phyloP scores from a whole-genome alignment of 2,888 invertebrate species.

The Chloroclystis v-ata region DNA sequence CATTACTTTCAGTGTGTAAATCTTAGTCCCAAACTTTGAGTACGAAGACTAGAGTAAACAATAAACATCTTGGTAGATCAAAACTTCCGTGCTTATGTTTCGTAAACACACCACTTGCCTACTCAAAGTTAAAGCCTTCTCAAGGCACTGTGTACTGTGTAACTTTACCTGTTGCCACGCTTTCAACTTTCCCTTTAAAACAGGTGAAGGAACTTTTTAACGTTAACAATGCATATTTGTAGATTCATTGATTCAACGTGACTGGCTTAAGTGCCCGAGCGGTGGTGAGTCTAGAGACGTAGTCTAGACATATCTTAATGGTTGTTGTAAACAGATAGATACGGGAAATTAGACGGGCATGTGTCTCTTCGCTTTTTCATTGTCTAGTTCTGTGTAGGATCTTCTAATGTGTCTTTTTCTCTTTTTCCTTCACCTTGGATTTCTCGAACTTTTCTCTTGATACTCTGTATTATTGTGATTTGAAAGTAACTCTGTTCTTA shows the following conservation, averaged over 20 bases:
- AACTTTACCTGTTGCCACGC: constrained; percentile 38
- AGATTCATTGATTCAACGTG: constrained; percentile 77
- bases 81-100: constrained; percentile 2
- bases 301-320: constrained; percentile 54
- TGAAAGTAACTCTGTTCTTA: constrained; percentile 28
- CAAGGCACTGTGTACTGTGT: constrained; percentile 14
- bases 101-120: constrained; percentile 4
- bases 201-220: constrained; percentile 31
- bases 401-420: constrained; percentile 34
- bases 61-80: background rate
- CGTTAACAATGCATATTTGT: constrained; percentile 57
- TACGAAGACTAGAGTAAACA: background rate
- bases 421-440: constrained; percentile 34
- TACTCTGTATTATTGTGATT: constrained; percentile 5
- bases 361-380: constrained; percentile 49
- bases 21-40: background rate
- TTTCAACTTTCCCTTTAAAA: constrained; percentile 33
- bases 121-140: constrained; percentile 8
- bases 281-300: constrained; percentile 75
- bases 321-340: constrained; percentile 1
- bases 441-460: constrained; percentile 9
- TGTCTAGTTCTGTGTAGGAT: constrained; percentile 35
- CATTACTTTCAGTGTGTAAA: background rate
- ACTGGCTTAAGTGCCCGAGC: constrained; percentile 75
- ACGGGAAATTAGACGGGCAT: constrained; percentile 44